Evolutionary conservation across 2,113 vertebrate species (phyloP), one percentile per base, ranked within the genome.

Genomic region (Chloroceryle aenea): DNA sequence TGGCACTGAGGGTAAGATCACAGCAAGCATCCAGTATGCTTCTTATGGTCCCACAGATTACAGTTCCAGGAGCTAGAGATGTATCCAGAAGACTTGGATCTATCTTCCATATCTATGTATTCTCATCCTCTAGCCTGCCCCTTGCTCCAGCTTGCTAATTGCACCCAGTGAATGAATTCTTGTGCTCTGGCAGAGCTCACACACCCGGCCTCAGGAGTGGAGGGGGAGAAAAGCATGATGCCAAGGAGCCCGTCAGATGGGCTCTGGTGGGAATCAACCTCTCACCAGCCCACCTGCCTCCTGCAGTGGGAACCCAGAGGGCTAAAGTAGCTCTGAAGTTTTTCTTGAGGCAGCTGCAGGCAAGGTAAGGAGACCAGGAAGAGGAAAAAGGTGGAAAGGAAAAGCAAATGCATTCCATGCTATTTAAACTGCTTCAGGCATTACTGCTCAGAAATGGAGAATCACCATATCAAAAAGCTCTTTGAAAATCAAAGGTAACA

Each of bases 401-500:
- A 81, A 77, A 74, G 67, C 88, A 74, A 90, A 55, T 50, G 3
- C 26, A 40, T 93, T 95, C 80, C 16, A 15, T 75, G 38, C 26
- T 86, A 8, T 72, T 90, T 87, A 91, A 93, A 89, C 38, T 93
- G 89, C 91, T 93, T 92, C 80, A 82, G 96, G 93, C 91, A 9
- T 67, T 71, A 12, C 27, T 89, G 17, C 52, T 93, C 64, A 92
- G 81, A 81, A 93, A 63, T 38, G n/a, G 61, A 71, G 34, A 89
- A 95, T 93, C 80, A 89, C 47, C 94, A 85, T 92, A 96, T 95
- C 95, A 96, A 95, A 96, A 80, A 43, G 23, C 73, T 78, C 80
- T 92, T 95, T 95, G 93, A 95, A 95, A 92, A 87, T 89, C 56
- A 89, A 94, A 96, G 72, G 93, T 86, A 74, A 55, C 59, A 58